Evolutionary conservation across 2,888 invertebrate genomes (phyloP).

Genomic region (Galerucella pusilla): DNA sequence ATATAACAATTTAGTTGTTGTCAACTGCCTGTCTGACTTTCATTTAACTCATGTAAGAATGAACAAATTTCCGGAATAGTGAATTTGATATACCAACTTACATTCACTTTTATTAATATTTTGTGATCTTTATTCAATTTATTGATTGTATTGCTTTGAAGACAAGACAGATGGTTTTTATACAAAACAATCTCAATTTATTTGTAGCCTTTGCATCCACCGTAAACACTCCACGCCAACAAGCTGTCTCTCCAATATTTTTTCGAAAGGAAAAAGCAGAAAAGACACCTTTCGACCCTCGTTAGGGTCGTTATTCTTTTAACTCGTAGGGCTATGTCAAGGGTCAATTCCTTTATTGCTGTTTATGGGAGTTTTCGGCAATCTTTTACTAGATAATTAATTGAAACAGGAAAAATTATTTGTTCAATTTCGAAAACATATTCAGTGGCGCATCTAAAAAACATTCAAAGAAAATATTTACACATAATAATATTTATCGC

Average conservation of each 20-base stretch:
- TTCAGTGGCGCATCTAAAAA: constrained; percentile 6
- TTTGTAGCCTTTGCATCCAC: too few relatives aligned
- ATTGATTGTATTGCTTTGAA: too few relatives aligned
- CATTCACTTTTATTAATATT: neutral
- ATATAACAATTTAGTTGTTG: constrained; percentile 39
- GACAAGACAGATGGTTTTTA: neutral
- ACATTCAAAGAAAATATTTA: too few relatives aligned
- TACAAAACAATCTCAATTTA: neutral
- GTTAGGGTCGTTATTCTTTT: constrained; percentile 49
- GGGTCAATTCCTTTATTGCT: constrained; percentile 57
- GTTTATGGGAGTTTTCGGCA: constrained; percentile 48
- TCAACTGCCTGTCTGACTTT: constrained; percentile 20
- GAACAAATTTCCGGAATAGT: neutral
- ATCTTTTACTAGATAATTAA: constrained; percentile 40
- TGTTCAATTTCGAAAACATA: constrained; percentile 8
- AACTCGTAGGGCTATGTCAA: constrained; percentile 48
- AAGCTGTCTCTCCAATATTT: constrained; percentile 27
- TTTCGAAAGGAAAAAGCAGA: constrained; percentile 26
- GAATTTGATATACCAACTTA: constrained; percentile 18
- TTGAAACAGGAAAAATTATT: constrained; percentile 35
- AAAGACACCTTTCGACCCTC: constrained; percentile 52
- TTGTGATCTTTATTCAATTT: too few relatives aligned
- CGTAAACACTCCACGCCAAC: too few relatives aligned
- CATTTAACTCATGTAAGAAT: constrained; percentile 25
- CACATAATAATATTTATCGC: too few relatives aligned